A percentile compares a stretch with the other conserved stretches of the same genome.
phyloP scores from a whole-genome alignment of 2,888 invertebrate genomes.

The Calameuta idolon region DNA sequence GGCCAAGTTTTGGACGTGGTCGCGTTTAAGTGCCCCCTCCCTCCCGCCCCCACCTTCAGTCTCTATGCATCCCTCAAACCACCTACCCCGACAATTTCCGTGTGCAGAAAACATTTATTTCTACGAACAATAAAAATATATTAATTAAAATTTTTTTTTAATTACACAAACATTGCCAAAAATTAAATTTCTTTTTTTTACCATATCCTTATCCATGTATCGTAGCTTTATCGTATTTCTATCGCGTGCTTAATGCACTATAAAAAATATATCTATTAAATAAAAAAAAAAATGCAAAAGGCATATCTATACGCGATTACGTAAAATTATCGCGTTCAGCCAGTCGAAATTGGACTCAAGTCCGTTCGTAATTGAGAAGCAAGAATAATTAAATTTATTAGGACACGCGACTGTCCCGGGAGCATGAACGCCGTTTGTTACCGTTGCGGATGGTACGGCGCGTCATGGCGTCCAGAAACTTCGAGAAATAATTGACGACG shows the following conservation, averaged over 20 bases:
- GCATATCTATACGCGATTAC: not conserved
- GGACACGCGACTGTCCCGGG: not conserved
- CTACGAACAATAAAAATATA: not conserved
- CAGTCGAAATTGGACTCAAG: not conserved
- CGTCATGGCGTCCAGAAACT: constrained; percentile 5
- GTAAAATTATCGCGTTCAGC: not conserved
- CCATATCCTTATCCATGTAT: not conserved
- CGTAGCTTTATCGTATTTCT: not conserved
- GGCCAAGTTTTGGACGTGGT: constrained; percentile 59
- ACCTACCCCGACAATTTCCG: constrained; percentile 18
- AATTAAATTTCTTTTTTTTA: not conserved
- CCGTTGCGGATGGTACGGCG: not conserved
- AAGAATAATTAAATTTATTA: not conserved
- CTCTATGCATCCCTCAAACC: constrained; percentile 28
- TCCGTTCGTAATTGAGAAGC: not conserved
- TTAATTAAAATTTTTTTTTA: not conserved
- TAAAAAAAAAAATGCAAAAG: not conserved
- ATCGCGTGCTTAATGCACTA: not conserved
- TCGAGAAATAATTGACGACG: constrained; percentile 35
- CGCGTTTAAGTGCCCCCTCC: constrained; percentile 52
- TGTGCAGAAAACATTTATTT: constrained; percentile 27
- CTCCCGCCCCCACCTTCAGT: constrained; percentile 14
- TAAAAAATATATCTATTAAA: not conserved
- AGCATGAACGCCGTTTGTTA: not conserved
- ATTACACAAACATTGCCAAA: not conserved